phyloP scores from a whole-genome alignment of 2,113 vertebrate species.

The Conger conger region DNA sequence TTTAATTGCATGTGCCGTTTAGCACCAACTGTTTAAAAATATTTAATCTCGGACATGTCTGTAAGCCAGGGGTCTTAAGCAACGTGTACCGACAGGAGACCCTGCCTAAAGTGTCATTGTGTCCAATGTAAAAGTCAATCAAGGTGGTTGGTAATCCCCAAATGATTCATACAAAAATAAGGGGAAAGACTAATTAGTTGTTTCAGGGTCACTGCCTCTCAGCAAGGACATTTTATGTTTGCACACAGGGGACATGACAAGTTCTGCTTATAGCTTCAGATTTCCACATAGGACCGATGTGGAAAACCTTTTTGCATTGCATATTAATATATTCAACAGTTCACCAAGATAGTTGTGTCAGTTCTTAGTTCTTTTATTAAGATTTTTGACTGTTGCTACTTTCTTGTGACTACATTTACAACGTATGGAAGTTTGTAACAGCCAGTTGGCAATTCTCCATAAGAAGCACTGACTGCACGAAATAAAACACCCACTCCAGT shows the following conservation, averaged over 20 bases:
- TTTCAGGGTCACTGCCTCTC: background rate
- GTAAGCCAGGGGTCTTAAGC: background rate
- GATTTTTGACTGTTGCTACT: background rate
- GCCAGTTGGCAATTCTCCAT: background rate
- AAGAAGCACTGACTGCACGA: background rate
- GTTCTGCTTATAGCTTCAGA: background rate
- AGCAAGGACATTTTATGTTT: background rate
- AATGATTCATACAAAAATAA: background rate
- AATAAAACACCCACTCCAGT: background rate
- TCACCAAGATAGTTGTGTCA: too few relatives aligned
- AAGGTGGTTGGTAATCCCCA: background rate
- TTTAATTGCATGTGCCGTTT: background rate
- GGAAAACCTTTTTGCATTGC: too few relatives aligned
- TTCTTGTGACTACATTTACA: background rate
- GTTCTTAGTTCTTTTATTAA: background rate
- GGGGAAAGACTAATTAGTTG: constrained; percentile 1
- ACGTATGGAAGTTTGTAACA: background rate
- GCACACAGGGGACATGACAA: background rate
- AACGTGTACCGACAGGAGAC: background rate
- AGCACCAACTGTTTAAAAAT: too few relatives aligned
- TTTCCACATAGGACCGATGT: background rate
- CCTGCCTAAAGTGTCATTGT: background rate
- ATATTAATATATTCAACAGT: too few relatives aligned
- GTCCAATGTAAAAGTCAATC: background rate
- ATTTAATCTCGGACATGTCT: background rate